Base-by-base conservation (phyloP, 2,888 invertebrate genomes). In the Lamellibrachia columna region DNA sequence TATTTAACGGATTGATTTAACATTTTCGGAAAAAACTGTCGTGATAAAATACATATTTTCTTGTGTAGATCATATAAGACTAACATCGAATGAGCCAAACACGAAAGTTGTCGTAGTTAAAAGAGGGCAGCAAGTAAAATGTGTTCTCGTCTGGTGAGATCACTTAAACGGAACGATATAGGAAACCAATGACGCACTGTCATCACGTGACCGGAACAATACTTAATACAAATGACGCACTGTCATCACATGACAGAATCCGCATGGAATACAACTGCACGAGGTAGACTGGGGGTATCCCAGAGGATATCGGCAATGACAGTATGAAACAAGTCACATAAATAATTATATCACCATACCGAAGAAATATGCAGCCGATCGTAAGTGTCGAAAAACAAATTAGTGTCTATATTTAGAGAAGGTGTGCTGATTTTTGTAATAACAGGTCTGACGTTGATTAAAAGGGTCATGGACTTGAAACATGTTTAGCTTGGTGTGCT, bases 131-230 rank as follows among this genome's bases (percentile, higher is more conserved):
- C 40, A 40, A 22, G 75, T 75, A 75, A 55, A 75, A 75, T 22
- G 75, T 75, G n/a, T 22, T 75, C 6, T 22, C 22, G n/a, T 22
- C 75, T 75, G 22, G 75, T n/a, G 22, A 75, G 11, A 22, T n/a
- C 22, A n/a, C 75, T 15, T 22, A 6, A 75, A 75, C 15, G 22
- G 15, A 75, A 75, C 22, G 22, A 75, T 11, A 22, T n/a, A n/a
- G n/a, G 22, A 75, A 75, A 22, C 22, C 7, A 22, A 6, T 75
- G 75, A 11, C n/a, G 75, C 75, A 75, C 22, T 6, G 75, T 15
- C 75, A 75, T 75, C 75, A 75, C 75, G 75, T 75, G 75, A 75
- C 75, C 75, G 75, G 75, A 22, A 75, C 75, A 75, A 75, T 75
- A 75, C 55, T 7, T 55, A 55, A 55, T 22, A 75, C 40, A 75